These are phyloP conservation scores for Characodon lateralis DNA, from an alignment of 2,797 vertebrate species.

Conservation along the genomic window DNA sequence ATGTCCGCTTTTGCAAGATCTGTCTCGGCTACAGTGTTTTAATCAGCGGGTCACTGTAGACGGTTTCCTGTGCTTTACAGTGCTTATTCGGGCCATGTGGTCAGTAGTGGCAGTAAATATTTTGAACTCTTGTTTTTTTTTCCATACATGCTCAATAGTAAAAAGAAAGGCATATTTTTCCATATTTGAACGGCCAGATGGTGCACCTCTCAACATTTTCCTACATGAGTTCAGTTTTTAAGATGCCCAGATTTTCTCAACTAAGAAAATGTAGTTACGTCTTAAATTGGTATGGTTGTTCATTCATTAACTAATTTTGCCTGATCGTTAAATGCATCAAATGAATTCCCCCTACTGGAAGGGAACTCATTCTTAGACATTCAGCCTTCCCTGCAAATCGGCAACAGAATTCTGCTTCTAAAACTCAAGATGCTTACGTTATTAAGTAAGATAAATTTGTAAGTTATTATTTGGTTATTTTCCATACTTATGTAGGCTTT, in stretches of 20 bases:
- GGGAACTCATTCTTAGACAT: not conserved
- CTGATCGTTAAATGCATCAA: no score
- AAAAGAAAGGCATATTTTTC: no score
- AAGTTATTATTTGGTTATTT: not conserved
- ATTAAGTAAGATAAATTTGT: not conserved
- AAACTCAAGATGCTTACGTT: not conserved
- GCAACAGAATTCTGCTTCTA: not conserved
- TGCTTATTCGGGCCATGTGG: not conserved
- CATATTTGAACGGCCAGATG: no score
- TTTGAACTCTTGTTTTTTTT: not conserved
- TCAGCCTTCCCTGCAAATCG: not conserved
- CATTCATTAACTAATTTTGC: no score
- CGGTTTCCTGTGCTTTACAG: not conserved
- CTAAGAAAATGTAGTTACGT: no score
- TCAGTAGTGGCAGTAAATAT: not conserved
- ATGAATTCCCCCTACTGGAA: not conserved
- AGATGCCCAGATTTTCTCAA: no score
- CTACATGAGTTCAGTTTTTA: no score
- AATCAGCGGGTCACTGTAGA: conserved; percentile 60
- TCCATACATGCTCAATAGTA: not conserved
- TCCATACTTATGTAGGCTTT: not conserved
- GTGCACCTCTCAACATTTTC: no score
- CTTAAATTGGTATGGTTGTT: no score
- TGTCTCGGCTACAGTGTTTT: conserved; percentile 67
- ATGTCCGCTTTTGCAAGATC: conserved; percentile 74